A percentile compares a stretch with the other conserved stretches of the same genome.
Conservation (phyloP, 1,140 invertebrate genomes). For the Drosophila truncata region DNA sequence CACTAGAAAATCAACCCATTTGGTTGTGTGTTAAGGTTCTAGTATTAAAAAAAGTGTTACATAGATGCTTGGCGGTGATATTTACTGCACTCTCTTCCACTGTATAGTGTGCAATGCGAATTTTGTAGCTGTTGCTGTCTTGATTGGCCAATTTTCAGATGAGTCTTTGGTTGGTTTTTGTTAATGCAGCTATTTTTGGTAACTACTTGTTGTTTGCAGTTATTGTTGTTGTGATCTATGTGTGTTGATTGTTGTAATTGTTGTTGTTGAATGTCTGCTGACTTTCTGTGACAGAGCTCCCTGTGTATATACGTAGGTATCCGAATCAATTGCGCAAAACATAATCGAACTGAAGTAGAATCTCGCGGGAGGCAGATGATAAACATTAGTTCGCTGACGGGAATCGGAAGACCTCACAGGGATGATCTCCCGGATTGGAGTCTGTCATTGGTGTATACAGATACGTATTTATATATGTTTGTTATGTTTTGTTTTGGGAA, state of each 20-base stretch:
- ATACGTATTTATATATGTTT: not conserved
- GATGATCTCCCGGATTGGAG: not conserved
- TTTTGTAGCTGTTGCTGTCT: constrained; percentile 19
- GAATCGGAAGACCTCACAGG: constrained; percentile 12
- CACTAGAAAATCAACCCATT: constrained; percentile 25
- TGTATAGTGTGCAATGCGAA: constrained; percentile 24
- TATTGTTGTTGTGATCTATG: constrained; percentile 34
- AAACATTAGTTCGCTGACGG: constrained; percentile 73
- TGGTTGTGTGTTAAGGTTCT: constrained; percentile 18
- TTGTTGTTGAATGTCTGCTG: constrained; percentile 59
- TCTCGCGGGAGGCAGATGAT: constrained; percentile 72
- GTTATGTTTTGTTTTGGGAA: not conserved
- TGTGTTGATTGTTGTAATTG: constrained; percentile 60
- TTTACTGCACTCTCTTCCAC: constrained; percentile 28
- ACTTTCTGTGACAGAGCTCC: constrained; percentile 75
- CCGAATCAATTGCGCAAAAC: constrained; percentile 56
- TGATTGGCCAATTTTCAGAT: constrained; percentile 57
- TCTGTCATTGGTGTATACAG: constrained; percentile 5
- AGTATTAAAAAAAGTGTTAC: constrained; percentile 25
- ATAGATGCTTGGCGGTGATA: constrained; percentile 34
- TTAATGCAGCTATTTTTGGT: constrained; percentile 37
- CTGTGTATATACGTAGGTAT: constrained; percentile 68
- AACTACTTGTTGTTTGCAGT: constrained; percentile 31
- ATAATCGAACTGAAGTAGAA: constrained; percentile 61
- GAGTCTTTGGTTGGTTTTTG: constrained; percentile 50